phyloP scores from a whole-genome alignment of 2,113 vertebrate species.

The Phylloscopus trochiloides region DNA sequence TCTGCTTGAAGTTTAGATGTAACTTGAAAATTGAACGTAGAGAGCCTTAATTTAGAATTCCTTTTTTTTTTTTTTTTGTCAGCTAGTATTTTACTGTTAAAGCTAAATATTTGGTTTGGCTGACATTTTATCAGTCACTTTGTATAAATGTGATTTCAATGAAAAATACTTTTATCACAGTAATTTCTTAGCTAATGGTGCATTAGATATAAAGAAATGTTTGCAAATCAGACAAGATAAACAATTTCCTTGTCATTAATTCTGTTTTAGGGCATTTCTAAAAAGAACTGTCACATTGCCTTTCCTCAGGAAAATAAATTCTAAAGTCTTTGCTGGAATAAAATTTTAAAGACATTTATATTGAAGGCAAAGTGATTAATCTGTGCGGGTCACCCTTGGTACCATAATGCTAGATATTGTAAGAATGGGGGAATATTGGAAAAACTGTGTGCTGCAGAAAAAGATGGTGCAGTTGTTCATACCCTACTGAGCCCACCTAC shows the following conservation, averaged over 20 bases:
- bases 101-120: background rate
- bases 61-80: background rate
- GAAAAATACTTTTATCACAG: background rate
- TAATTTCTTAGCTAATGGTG: background rate
- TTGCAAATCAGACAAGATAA: background rate
- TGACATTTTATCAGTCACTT: background rate
- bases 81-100: background rate
- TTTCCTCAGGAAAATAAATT: background rate
- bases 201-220: background rate
- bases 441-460: background rate
- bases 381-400: background rate
- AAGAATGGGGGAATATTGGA: background rate
- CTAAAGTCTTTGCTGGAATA: background rate
- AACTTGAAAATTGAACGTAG: background rate
- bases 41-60: background rate
- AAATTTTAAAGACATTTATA: background rate
- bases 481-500: background rate
- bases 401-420: background rate
- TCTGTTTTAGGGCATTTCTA: background rate
- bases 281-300: background rate
- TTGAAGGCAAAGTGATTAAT: background rate
- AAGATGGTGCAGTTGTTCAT: background rate
- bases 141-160: background rate
- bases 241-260: background rate
- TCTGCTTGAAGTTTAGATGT: background rate